Conservation (phyloP, 2,888 invertebrate species). For the Harmothoe impar region DNA sequence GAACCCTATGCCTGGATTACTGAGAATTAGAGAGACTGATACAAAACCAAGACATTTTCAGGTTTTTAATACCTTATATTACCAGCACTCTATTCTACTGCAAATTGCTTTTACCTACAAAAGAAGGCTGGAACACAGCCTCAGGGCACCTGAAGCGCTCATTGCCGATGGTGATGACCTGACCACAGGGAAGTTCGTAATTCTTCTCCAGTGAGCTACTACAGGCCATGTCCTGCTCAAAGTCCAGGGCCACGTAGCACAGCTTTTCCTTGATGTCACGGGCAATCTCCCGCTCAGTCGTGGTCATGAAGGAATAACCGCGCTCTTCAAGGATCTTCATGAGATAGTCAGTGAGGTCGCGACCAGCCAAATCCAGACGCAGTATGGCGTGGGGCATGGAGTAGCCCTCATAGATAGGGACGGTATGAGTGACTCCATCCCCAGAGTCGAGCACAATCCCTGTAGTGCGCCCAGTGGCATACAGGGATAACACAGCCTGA, state of each 20-base stretch:
- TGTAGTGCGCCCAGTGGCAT: slow-evolving; percentile 96
- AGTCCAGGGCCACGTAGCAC: slow-evolving; percentile 81
- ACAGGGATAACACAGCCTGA: slow-evolving; percentile 95
- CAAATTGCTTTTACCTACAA: slow-evolving; percentile 80
- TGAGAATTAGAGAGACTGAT: no score
- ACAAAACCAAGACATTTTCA: no score
- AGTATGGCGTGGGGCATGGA: slow-evolving; percentile 97
- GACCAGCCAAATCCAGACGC: slow-evolving; percentile 97
- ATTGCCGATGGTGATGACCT: slow-evolving; percentile 82
- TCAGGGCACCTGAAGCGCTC: slow-evolving; percentile 81
- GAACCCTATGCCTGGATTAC: no score
- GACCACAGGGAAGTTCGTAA: slow-evolving; percentile 82
- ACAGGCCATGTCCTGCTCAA: slow-evolving; percentile 81
- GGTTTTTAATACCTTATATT: no score
- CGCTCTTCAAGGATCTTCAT: slow-evolving; percentile 83
- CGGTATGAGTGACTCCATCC: slow-evolving; percentile 97
- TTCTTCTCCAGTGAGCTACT: slow-evolving; percentile 79
- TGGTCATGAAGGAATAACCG: slow-evolving; percentile 85
- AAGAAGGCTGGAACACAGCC: slow-evolving; percentile 80
- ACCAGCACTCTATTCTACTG: no score
- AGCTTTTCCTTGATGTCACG: slow-evolving; percentile 96
- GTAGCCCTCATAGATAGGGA: slow-evolving; percentile 97
- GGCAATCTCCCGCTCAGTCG: slow-evolving; percentile 81
- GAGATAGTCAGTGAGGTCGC: slow-evolving; percentile 92
- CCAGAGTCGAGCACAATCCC: slow-evolving; percentile 97